A percentile compares a stretch with the other conserved stretches of the same genome.
Conservation (phyloP, 2,888 invertebrate genomes). For the Xestia xanthographa region DNA sequence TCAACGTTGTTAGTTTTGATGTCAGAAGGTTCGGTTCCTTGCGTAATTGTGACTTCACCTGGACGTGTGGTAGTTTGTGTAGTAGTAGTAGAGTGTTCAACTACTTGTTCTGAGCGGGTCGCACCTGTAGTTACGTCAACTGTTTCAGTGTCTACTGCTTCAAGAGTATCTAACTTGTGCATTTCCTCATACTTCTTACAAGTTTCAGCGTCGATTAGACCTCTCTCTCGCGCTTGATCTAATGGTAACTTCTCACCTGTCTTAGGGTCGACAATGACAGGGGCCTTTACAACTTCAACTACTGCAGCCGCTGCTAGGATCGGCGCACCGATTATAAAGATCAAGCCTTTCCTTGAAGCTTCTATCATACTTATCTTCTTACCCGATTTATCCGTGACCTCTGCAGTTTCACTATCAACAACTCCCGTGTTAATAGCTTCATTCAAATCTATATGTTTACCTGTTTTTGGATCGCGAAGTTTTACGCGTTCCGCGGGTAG, state of each 20-base stretch:
- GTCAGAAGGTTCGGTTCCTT: conserved; percentile 72
- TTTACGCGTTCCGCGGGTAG: conserved; percentile 92
- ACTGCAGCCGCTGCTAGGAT: conserved; percentile 93
- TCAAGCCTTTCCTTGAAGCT: conserved; percentile 94
- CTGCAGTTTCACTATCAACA: conserved; percentile 93
- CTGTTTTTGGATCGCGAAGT: conserved; percentile 93
- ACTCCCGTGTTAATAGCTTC: conserved; percentile 95
- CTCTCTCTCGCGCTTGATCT: conserved; percentile 93
- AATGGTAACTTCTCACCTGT: conserved; percentile 94
- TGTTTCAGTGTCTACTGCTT: conserved; percentile 36
- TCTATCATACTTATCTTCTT: conserved; percentile 93
- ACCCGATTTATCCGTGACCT: conserved; percentile 92
- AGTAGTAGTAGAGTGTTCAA: conserved; percentile 58
- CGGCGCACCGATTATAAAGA: conserved; percentile 94
- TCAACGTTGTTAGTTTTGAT: conserved; percentile 66
- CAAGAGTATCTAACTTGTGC: conserved; percentile 63
- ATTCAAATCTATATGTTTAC: conserved; percentile 92
- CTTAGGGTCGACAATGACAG: conserved; percentile 92
- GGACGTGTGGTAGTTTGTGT: conserved; percentile 65
- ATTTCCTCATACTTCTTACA: conserved; percentile 72
- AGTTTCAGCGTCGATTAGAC: conserved; percentile 90
- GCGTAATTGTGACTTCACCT: conserved; percentile 66
- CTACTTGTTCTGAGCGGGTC: conserved; percentile 52
- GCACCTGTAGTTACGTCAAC: conserved; percentile 8
- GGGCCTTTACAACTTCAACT: conserved; percentile 91